phyloP scores from a whole-genome alignment of 2,797 vertebrate genomes.

The Macropodus opercularis region DNA sequence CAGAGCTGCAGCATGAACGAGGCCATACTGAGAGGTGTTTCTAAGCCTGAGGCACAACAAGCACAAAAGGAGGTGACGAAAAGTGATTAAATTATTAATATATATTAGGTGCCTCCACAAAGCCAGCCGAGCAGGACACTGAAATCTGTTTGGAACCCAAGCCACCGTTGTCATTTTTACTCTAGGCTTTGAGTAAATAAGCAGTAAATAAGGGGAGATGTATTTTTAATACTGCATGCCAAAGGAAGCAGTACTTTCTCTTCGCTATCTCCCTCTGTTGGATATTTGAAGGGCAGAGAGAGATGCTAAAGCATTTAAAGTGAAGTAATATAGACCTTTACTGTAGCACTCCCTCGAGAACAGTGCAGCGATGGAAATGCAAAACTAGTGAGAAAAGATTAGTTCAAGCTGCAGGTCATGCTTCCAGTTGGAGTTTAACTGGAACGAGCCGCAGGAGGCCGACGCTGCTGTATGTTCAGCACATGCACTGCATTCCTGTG shows the following conservation, averaged over 20 bases:
- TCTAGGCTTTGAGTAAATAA: slow-evolving; percentile 41
- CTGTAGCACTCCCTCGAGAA: slow-evolving; percentile 32
- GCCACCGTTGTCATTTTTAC: slow-evolving; percentile 25
- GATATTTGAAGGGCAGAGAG: slow-evolving; percentile 46
- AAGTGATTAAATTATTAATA: slow-evolving; percentile 69
- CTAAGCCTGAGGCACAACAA: slow-evolving; percentile 43
- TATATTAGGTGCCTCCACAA: slow-evolving; percentile 53
- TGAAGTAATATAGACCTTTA: slow-evolving; percentile 45
- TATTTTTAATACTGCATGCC: slow-evolving; percentile 53
- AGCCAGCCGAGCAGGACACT: slow-evolving; percentile 39
- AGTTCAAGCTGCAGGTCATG: slow-evolving; percentile 16
- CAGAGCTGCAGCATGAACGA: slow-evolving; percentile 27
- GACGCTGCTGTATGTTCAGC: slow-evolving; percentile 8
- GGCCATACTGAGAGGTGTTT: slow-evolving; percentile 40
- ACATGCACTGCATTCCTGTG: not conserved
- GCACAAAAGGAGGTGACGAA: slow-evolving; percentile 38
- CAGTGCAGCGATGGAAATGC: slow-evolving; percentile 24
- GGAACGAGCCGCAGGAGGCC: not conserved
- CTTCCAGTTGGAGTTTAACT: slow-evolving; percentile 16
- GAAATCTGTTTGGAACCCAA: slow-evolving; percentile 49
- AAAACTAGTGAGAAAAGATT: slow-evolving; percentile 23
- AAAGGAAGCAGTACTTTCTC: slow-evolving; percentile 30
- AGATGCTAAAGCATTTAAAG: slow-evolving; percentile 62
- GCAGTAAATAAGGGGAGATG: slow-evolving; percentile 49
- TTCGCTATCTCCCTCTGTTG: slow-evolving; percentile 35